Percentiles rank a stretch among this genome's conserved stretches.
Conservation (phyloP, 35 echinoderm and acorn worm genomes). For the Acanthaster planci region DNA sequence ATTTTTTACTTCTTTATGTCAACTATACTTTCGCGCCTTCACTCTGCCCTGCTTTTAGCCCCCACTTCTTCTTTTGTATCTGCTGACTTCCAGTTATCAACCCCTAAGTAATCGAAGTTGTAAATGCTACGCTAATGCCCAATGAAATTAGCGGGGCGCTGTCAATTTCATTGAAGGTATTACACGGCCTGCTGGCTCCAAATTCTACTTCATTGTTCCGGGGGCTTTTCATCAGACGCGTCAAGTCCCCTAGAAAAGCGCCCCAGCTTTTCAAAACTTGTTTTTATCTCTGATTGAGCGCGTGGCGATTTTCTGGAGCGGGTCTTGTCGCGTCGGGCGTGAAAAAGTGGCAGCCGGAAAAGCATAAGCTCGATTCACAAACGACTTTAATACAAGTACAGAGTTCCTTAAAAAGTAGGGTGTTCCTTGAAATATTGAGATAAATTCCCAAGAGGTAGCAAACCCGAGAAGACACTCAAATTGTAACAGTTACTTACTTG, state of each 20-base stretch:
- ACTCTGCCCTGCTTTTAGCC: no score
- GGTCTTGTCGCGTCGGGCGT: not conserved
- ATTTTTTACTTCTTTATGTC: no score
- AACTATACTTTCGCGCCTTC: no score
- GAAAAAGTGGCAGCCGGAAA: not conserved
- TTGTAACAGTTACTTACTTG: constrained; percentile 63
- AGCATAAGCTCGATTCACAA: no score
- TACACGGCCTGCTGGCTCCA: constrained; percentile 65
- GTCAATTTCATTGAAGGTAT: constrained; percentile 53
- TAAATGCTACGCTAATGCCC: constrained; percentile 57
- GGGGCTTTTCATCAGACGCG: not conserved
- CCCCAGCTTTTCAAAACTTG: not conserved
- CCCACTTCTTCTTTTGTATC: no score
- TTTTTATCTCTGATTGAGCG: constrained; percentile 10
- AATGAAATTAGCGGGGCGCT: constrained; percentile 63
- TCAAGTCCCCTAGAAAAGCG: not conserved
- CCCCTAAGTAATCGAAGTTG: constrained; percentile 31
- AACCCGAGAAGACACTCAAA: no score
- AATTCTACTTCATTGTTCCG: not conserved
- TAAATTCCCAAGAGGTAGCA: no score
- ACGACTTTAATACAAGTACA: no score
- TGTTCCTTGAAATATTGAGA: no score
- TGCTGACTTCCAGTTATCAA: no score
- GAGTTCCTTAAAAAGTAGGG: no score
- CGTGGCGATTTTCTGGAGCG: not conserved